Evolutionary conservation across 2,888 invertebrate species (phyloP), one percentile per base, ranked within the genome.

Genomic region (Troides helena): DNA sequence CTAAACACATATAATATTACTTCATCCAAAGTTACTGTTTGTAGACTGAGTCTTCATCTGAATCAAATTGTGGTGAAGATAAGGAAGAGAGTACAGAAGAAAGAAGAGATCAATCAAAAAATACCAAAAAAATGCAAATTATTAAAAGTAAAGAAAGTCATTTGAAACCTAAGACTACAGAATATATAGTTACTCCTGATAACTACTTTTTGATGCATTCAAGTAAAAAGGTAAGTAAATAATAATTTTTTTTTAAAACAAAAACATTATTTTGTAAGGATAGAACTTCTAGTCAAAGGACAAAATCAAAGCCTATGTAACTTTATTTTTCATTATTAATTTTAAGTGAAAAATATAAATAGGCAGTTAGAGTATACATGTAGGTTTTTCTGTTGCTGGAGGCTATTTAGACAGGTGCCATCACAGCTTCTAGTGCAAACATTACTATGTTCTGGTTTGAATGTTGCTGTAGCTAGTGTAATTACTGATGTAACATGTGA

Each of bases 131-230:
- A 84, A 79, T 66, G 76, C 87, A 73, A 84, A 63, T 79, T 36
- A 73, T 77, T 30, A 84, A 77, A 71, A 81, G 72, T 18, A 84
- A 76, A 74, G 78, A 76, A 39, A 74, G 66, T 18, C 84, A 79
- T 77, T 68, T 72, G 2, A 89, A 84, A 75, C 72, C 76, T 2
- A 90, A 87, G 67, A 87, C 89, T 72, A 82, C 92, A 0, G 94
- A 94, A 67, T 95, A 94, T 78, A 91, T 94, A 71, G 93, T 95
- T 30, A 94, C 95, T 76, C 94, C 95, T 60, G 96, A 96, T 81
- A 94, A 94, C 72, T 96, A 95, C 82, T 96, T 96, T 76, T 93
- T 94, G 75, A 94, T 94, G 82, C 93, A 94, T 83, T 92, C 94
- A 21, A 94, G 91, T 77, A 94, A 92, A 84, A 94, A 94, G 88